These are phyloP conservation scores for Ips typographus DNA, from an alignment of 1,140 invertebrate species.

Conservation along the genomic window DNA sequence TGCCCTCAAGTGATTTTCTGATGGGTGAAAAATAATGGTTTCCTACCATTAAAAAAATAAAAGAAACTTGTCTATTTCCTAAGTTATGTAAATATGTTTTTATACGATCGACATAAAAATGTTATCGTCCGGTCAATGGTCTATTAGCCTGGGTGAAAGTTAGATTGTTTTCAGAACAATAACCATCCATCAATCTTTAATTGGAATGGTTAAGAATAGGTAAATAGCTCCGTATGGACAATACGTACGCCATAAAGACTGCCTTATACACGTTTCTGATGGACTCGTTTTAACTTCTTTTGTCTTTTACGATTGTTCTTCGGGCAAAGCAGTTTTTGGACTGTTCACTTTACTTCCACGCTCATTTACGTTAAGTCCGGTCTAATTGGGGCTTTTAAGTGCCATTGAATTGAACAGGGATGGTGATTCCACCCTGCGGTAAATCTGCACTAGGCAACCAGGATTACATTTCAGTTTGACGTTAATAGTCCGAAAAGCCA, in stretches of 20 bases:
- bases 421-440: no score
- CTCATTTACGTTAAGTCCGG: neutral
- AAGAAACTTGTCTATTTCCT: no score
- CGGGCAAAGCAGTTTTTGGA: slow-evolving; percentile 13
- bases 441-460: no score
- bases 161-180: slow-evolving; percentile 50
- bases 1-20: no score
- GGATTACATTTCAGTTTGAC: no score
- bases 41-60: no score
- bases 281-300: slow-evolving; percentile 49
- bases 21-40: no score
- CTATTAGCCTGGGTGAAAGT: slow-evolving; percentile 45
- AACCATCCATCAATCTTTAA: slow-evolving; percentile 51
- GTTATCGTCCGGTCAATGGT: slow-evolving; percentile 27
- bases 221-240: slow-evolving; percentile 48
- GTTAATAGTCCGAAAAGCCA: no score
- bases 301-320: slow-evolving; percentile 46
- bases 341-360: slow-evolving; percentile 24
- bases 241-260: slow-evolving; percentile 45
- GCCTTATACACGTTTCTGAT: slow-evolving; percentile 49
- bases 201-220: slow-evolving; percentile 52
- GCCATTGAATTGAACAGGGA: no score
- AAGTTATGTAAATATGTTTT: slow-evolving; percentile 14
- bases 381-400: no score
- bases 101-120: slow-evolving; percentile 17